These are phyloP conservation scores for Ormyrus pomaceus DNA, from an alignment of 2,888 invertebrate species.

Conservation along the genomic window DNA sequence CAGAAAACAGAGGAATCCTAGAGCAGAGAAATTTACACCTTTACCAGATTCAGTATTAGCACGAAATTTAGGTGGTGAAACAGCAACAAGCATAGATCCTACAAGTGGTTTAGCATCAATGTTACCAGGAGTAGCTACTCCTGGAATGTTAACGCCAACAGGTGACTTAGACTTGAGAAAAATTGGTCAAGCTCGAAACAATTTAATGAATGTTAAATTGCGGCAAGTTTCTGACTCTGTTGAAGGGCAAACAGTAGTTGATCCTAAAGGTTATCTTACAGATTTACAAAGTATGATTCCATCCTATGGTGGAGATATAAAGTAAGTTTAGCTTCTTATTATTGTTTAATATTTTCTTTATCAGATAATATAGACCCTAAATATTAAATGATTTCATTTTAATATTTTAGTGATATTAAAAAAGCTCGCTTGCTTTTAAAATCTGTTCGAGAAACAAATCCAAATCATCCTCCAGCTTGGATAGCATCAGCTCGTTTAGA, in stretches of 20 bases:
- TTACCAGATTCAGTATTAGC: constrained; percentile 97
- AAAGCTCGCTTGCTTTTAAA: constrained; percentile 96
- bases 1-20: constrained; percentile 95
- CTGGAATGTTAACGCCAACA: constrained; percentile 90
- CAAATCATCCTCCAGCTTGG: constrained; percentile 99
- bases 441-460: constrained; percentile 98
- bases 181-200: constrained; percentile 99
- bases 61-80: constrained; percentile 89
- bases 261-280: constrained; percentile 99
- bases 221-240: constrained; percentile 94
- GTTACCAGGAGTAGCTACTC: constrained; percentile 90
- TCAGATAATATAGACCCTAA: not conserved
- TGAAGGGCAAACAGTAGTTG: constrained; percentile 98
- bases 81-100: constrained; percentile 87
- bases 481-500: constrained; percentile 98
- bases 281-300: constrained; percentile 99
- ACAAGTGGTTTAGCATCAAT: constrained; percentile 90
- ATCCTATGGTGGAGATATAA: constrained; percentile 97
- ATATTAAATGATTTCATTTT: not conserved
- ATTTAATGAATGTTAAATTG: constrained; percentile 98
- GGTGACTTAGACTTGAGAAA: constrained; percentile 97
- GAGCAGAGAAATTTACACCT: constrained; percentile 97
- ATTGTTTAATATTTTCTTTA: constrained; percentile 1
- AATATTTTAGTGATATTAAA: constrained; percentile 88
- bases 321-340: constrained; percentile 74